Conservation (phyloP, 1,140 invertebrate species). For the Steinernema feltiae region DNA sequence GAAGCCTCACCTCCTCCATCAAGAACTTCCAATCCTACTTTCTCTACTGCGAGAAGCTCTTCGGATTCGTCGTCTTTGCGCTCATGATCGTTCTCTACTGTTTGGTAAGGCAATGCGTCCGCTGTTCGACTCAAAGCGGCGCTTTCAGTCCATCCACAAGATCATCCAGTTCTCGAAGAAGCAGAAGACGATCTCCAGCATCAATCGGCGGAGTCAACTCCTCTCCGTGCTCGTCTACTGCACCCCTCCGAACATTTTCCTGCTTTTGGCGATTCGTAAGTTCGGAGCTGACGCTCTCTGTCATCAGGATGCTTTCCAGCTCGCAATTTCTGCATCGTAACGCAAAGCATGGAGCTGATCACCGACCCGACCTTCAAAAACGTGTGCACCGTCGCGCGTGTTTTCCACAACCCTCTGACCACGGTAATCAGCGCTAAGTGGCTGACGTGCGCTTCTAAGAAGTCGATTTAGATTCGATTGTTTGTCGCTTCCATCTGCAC, state of each 20-base stretch:
- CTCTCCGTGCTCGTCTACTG: slow-evolving; percentile 2
- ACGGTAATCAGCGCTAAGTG: neutral
- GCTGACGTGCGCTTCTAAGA: too few relatives aligned
- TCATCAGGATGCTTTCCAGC: neutral
- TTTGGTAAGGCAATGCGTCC: neutral
- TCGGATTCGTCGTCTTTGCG: neutral
- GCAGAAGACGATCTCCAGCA: neutral
- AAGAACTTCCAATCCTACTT: neutral
- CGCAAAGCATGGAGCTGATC: too few relatives aligned
- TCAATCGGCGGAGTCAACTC: neutral
- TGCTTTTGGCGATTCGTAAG: neutral
- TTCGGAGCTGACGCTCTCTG: neutral
- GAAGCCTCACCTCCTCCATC: neutral
- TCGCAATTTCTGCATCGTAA: neutral
- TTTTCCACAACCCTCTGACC: neutral
- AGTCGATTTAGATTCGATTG: neutral
- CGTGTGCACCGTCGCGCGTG: neutral
- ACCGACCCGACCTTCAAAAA: neutral
- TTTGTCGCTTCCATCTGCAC: neutral
- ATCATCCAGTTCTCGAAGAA: slow-evolving; percentile 1
- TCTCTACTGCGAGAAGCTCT: neutral
- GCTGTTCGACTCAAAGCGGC: neutral
- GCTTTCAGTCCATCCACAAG: slow-evolving; percentile 10
- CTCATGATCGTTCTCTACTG: neutral
- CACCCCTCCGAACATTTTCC: neutral